Conservation (phyloP, 35 echinoderm and acorn worm species). For the Heliocidaris tuberculata region DNA sequence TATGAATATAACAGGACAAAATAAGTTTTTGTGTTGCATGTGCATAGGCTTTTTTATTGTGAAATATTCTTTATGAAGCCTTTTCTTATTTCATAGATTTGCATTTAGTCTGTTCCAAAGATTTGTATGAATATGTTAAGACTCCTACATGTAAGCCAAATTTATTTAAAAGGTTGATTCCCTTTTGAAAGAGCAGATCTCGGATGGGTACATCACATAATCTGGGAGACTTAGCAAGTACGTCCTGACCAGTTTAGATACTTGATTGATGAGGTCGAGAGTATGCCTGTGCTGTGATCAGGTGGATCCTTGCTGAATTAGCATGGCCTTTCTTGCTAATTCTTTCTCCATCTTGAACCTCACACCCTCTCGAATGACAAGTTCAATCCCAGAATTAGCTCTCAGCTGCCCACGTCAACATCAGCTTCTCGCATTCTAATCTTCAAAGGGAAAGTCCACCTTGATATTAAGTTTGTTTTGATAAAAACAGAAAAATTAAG, state of each 20-base stretch:
- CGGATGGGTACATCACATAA: neutral
- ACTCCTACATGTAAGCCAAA: no score
- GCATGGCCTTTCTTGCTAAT: neutral
- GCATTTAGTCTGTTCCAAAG: no score
- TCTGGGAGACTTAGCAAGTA: neutral
- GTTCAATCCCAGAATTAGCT: neutral
- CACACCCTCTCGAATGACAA: neutral
- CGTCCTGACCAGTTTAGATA: neutral
- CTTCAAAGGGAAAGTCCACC: neutral
- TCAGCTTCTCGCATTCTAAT: neutral
- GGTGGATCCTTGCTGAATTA: neutral
- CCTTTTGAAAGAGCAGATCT: no score
- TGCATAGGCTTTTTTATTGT: no score
- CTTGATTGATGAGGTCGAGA: neutral
- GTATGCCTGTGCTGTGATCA: neutral
- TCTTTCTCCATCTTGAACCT: neutral
- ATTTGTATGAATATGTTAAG: no score
- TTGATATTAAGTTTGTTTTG: no score
- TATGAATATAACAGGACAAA: no score
- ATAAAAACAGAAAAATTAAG: no score
- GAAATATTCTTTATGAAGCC: no score
- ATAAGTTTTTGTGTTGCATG: no score
- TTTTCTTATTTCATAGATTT: no score
- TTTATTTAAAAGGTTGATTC: no score
- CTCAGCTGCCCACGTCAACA: neutral